phyloP scores from a whole-genome alignment of 2,797 vertebrate species.

The Myotis vivesi region DNA sequence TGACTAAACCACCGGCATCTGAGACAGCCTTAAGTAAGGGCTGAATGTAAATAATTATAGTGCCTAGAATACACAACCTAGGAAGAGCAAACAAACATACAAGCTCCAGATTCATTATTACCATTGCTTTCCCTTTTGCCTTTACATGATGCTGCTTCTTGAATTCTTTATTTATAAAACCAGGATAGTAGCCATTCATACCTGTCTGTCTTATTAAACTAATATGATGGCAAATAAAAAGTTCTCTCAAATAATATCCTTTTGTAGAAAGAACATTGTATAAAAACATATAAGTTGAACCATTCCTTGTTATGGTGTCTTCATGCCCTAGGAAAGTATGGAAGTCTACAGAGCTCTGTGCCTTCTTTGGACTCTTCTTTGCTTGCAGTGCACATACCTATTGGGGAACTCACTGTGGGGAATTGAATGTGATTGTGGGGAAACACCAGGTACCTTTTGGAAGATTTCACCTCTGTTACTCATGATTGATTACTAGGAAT shows the following conservation, averaged over 20 bases:
- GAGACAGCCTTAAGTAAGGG: not conserved
- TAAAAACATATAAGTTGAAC: not conserved
- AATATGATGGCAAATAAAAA: not conserved
- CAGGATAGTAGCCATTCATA: not conserved
- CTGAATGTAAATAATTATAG: not conserved
- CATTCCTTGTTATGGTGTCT: not conserved
- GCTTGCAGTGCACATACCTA: not conserved
- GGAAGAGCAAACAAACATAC: not conserved
- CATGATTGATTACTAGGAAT: not conserved
- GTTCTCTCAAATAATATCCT: not conserved
- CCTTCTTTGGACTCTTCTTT: not conserved
- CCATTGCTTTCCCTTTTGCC: no score
- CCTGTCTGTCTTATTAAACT: not conserved
- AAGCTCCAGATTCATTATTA: not conserved
- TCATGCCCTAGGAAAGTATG: no score
- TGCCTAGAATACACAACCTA: not conserved
- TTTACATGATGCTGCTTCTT: not conserved
- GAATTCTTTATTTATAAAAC: constrained; percentile 29
- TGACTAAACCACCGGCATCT: not conserved
- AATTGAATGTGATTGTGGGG: not conserved
- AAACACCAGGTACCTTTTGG: not conserved
- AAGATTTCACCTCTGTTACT: not conserved
- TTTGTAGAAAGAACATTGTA: not conserved
- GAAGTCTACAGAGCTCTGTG: not conserved
- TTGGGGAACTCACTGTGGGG: not conserved